phyloP scores from a whole-genome alignment of 2,888 invertebrate species.

The Tineola bisselliella region DNA sequence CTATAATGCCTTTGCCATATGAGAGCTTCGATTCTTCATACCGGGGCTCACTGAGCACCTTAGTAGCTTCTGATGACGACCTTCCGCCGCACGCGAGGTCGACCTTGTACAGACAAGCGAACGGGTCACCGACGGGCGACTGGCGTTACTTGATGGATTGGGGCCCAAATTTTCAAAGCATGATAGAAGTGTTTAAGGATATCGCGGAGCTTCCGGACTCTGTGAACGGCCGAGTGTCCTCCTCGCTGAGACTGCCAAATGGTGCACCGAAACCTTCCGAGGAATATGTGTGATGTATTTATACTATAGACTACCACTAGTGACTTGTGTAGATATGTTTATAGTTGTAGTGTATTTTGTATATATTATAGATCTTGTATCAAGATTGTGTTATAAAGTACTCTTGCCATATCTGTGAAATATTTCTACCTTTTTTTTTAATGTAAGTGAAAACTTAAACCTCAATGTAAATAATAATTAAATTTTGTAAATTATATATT shows the following conservation, averaged over 20 bases:
- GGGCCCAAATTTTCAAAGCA: slow-evolving; percentile 95
- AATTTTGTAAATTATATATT: background rate
- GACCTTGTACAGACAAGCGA: slow-evolving; percentile 79
- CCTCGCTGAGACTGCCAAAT: slow-evolving; percentile 77
- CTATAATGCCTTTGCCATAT: slow-evolving; percentile 80
- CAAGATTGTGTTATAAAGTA: slow-evolving; percentile 49
- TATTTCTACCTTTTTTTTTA: slow-evolving; percentile 3
- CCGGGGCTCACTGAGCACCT: slow-evolving; percentile 90
- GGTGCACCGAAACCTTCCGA: slow-evolving; percentile 88
- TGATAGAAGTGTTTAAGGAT: slow-evolving; percentile 96
- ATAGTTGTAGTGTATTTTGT: slow-evolving; percentile 33
- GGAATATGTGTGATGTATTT: slow-evolving; percentile 77
- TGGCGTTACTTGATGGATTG: slow-evolving; percentile 96
- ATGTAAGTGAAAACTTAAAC: slow-evolving; percentile 20
- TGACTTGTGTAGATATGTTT: slow-evolving; percentile 16
- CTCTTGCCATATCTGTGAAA: slow-evolving; percentile 54
- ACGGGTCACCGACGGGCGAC: slow-evolving; percentile 71
- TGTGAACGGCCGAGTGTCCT: slow-evolving; percentile 76
- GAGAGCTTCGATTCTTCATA: slow-evolving; percentile 95
- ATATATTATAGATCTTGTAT: slow-evolving; percentile 62
- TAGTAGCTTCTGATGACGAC: slow-evolving; percentile 94
- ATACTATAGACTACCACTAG: no score
- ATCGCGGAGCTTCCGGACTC: slow-evolving; percentile 93
- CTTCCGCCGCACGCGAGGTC: slow-evolving; percentile 83
- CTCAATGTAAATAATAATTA: slow-evolving; percentile 28